These are phyloP conservation scores for Colletes latitarsis DNA, from an alignment of 1,140 invertebrate species.

Conservation along the genomic window DNA sequence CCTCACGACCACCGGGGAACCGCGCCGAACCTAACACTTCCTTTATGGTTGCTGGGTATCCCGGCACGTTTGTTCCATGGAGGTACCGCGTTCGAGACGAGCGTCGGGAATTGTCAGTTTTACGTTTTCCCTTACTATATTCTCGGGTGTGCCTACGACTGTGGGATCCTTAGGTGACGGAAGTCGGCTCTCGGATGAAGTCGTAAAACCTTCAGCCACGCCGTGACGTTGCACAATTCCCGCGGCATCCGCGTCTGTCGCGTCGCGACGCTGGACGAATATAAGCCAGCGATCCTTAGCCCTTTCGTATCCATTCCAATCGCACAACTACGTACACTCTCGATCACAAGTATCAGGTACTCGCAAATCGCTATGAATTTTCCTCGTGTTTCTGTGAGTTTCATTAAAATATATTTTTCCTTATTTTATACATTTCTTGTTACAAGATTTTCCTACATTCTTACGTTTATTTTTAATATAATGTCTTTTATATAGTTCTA, in stretches of 20 bases:
- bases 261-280: not conserved
- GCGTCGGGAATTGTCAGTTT: conserved; percentile 34
- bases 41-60: not conserved
- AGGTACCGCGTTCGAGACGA: conserved; percentile 6
- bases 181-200: conserved; percentile 7
- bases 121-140: not conserved
- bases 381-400: too few species aligned
- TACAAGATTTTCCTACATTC: too few species aligned
- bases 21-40: not conserved
- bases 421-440: too few species aligned
- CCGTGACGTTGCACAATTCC: conserved; percentile 1
- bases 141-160: not conserved
- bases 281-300: too few species aligned
- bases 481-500: too few species aligned
- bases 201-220: conserved; percentile 26
- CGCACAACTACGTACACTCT: too few species aligned
- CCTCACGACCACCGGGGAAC: not conserved
- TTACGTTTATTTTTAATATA: too few species aligned
- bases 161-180: not conserved
- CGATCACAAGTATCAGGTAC: too few species aligned
- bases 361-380: too few species aligned
- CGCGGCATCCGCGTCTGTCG: not conserved
- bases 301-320: too few species aligned
- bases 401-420: too few species aligned
- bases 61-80: not conserved